These are phyloP conservation scores for Psephotus haematonotus DNA, from an alignment of 2,113 vertebrate genomes.

Conservation along the genomic window DNA sequence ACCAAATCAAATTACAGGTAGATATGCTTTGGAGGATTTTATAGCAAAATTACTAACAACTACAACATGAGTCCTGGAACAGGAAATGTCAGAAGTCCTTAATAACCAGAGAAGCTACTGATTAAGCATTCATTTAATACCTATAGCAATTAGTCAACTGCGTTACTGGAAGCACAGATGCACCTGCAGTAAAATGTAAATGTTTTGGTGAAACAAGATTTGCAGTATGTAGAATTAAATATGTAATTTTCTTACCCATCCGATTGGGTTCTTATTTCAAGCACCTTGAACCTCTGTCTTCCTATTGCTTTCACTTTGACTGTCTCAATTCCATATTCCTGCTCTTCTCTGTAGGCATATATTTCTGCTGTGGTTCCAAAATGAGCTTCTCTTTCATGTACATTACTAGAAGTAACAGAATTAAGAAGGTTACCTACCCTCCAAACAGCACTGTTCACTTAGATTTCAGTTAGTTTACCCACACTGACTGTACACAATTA, in stretches of 20 bases:
- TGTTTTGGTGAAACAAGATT: not conserved
- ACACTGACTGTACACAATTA: not conserved
- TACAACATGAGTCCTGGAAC: not conserved
- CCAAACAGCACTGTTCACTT: not conserved
- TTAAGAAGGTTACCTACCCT: not conserved
- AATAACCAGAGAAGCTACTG: not conserved
- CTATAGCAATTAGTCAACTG: not conserved
- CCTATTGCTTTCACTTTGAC: constrained; percentile 98
- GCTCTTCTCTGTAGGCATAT: constrained; percentile 94
- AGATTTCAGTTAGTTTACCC: not conserved
- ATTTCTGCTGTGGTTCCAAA: constrained; percentile 98
- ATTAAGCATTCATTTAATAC: not conserved
- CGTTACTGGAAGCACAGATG: not conserved
- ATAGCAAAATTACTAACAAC: not conserved
- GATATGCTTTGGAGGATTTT: not conserved
- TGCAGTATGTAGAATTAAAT: not conserved
- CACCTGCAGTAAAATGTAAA: not conserved
- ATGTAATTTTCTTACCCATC: constrained; percentile 84
- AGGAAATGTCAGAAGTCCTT: not conserved
- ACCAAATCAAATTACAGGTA: not conserved
- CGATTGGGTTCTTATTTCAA: constrained; percentile 93
- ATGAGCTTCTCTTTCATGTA: constrained; percentile 83
- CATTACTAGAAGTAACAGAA: constrained; percentile 70
- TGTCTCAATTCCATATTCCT: constrained; percentile 94
- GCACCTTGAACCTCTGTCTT: constrained; percentile 94